phyloP scores from a whole-genome alignment of 2,888 invertebrate genomes.

The Aphodius granarius region DNA sequence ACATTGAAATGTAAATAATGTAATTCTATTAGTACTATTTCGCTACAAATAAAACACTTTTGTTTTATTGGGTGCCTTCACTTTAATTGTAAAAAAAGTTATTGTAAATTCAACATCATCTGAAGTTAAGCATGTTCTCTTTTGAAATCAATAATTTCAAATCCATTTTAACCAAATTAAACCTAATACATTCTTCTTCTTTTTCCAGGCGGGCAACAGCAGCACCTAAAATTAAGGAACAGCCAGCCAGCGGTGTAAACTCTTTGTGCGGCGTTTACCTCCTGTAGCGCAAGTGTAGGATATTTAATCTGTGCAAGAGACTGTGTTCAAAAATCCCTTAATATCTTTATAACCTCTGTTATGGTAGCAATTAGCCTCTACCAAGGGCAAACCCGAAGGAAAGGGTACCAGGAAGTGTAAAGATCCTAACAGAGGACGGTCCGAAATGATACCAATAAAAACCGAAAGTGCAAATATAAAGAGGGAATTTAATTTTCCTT shows the following conservation, averaged over 20 bases:
- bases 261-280: not conserved
- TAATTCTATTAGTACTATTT: no score
- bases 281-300: not conserved
- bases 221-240: not conserved
- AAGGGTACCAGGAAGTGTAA: not conserved
- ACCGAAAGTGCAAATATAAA: conserved; percentile 26
- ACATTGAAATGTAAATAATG: no score
- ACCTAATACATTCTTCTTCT: not conserved
- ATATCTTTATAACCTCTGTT: not conserved
- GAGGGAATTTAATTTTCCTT: conserved; percentile 33
- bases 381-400: not conserved
- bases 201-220: not conserved
- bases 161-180: not conserved
- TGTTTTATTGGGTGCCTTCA: no score
- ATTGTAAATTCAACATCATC: no score
- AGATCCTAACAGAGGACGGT: not conserved
- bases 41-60: no score
- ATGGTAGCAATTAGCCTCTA: not conserved
- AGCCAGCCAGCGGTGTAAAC: not conserved
- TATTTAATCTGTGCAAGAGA: not conserved
- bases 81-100: no score
- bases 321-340: not conserved
- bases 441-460: conserved; percentile 10
- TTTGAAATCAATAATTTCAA: not conserved
- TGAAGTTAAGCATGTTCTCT: no score